Conservation (phyloP, 2,113 vertebrate species). For the Cephalopterus ornatus region DNA sequence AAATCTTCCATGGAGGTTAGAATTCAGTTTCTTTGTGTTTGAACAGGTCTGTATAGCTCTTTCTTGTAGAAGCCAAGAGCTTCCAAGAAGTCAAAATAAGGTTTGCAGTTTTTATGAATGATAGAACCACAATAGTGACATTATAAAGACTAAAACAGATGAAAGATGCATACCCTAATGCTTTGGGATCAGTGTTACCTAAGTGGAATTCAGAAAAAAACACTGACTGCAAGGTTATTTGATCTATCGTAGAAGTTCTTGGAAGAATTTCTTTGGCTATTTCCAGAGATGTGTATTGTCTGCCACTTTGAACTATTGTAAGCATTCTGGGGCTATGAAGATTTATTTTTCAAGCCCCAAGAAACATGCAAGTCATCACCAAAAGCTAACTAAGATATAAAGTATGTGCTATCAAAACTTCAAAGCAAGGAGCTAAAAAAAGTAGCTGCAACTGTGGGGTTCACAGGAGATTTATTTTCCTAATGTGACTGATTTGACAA, state of each 20-base stretch:
- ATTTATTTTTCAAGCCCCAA: background rate
- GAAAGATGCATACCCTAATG: background rate
- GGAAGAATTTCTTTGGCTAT: background rate
- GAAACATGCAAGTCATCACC: background rate
- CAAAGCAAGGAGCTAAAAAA: background rate
- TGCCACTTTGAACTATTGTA: background rate
- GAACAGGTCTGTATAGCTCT: background rate
- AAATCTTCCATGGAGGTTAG: background rate
- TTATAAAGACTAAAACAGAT: background rate
- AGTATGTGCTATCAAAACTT: background rate
- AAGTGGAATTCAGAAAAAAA: background rate
- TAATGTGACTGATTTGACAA: background rate
- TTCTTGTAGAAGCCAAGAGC: background rate
- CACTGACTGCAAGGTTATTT: background rate
- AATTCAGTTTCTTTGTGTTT: background rate
- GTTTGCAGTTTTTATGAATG: background rate
- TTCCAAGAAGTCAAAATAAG: background rate
- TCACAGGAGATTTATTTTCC: constrained; percentile 9
- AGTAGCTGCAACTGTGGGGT: background rate
- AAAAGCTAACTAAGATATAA: background rate
- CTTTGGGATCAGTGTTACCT: background rate
- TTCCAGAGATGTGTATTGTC: background rate
- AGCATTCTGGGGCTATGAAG: background rate
- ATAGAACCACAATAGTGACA: background rate
- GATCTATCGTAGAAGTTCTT: background rate